These are phyloP conservation scores for Scolanthus callimorphus DNA, from an alignment of 92 coral and sea anemone genomes.

Conservation along the genomic window DNA sequence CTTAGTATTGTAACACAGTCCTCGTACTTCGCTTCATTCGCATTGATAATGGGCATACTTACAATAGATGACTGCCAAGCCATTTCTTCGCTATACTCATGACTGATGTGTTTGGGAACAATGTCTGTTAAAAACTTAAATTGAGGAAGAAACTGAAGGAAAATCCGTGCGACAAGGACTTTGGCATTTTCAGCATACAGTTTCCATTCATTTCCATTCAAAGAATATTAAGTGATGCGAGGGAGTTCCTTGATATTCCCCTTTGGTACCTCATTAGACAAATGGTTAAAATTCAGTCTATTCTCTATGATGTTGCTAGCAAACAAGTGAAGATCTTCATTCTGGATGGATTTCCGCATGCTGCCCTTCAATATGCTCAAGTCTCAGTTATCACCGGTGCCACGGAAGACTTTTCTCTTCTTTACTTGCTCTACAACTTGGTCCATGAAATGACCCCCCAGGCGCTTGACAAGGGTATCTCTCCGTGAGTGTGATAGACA, in stretches of 20 bases:
- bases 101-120: too few relatives aligned
- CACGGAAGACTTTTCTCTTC: conserved; percentile 45
- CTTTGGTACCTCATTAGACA: conserved; percentile 43
- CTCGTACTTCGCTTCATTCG: too few relatives aligned
- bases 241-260: conserved; percentile 19
- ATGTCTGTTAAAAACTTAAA: too few relatives aligned
- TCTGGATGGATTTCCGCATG: conserved; percentile 53
- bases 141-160: too few relatives aligned
- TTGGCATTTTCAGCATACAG: conserved; percentile 47
- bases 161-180: too few relatives aligned
- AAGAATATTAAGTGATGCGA: conserved; percentile 25
- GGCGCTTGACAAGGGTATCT: conserved; percentile 36
- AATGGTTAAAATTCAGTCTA: conserved; percentile 39
- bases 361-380: conserved; percentile 53
- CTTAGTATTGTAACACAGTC: conserved; percentile 56
- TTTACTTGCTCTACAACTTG: conserved; percentile 33
- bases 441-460: conserved; percentile 55
- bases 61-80: too few relatives aligned
- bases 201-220: conserved; percentile 32
- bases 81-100: too few relatives aligned
- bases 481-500: conserved; percentile 50
- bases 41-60: too few relatives aligned
- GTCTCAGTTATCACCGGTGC: conserved; percentile 74
- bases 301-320: conserved; percentile 53
- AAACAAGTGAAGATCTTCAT: conserved; percentile 63